Evolutionary conservation across 2,888 invertebrate species (phyloP), one percentile per base, ranked within the genome.

Genomic region (Omphaloscelis lunosa): DNA sequence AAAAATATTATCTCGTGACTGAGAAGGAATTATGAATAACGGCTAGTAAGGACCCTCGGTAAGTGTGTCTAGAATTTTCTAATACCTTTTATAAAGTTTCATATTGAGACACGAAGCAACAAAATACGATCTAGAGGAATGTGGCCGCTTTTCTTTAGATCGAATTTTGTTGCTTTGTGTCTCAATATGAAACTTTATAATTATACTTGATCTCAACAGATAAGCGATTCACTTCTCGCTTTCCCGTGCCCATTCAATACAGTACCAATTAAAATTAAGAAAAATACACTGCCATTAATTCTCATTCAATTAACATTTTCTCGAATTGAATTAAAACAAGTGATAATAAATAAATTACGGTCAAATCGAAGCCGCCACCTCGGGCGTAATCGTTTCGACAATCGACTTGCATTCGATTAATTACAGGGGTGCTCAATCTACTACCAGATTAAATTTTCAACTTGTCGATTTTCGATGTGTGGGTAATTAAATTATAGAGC

Each of bases 301-400:
- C 78, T 58, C 59, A 79, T 79, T 84, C 66, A 83, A 86, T 84
- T 86, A 78, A 67, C 48, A 58, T 73, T 67, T 51, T 84, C 73
- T 77, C 72, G 67, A 78, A 80, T 75, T 80, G 74, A 78, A 72
- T 79, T 48, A 58, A 73, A 82, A 77, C 73, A 56, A 80, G 76
- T 48, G 76, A 77, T 77, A 79, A 77, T 77, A 79, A 82, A 82
- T 86, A 71, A 86, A 70, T 76, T 61, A 63, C 53, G 17, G 20
- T 70, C 51, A 56, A 72, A 48, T 68, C 65, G 69, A 80, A 76
- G 72, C 77, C 58, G 75, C 84, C 72, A 63, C 70, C 70, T 59
- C 68, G 29, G 68, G 71, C 73, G 62, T 61, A 67, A 77, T 77
- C 72, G 73, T n/a, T 77, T 77, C 70, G 68, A 65, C 17, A 75